These are phyloP conservation scores for Myotis daubentonii DNA, from an alignment of 2,797 vertebrate species.

Conservation along the genomic window DNA sequence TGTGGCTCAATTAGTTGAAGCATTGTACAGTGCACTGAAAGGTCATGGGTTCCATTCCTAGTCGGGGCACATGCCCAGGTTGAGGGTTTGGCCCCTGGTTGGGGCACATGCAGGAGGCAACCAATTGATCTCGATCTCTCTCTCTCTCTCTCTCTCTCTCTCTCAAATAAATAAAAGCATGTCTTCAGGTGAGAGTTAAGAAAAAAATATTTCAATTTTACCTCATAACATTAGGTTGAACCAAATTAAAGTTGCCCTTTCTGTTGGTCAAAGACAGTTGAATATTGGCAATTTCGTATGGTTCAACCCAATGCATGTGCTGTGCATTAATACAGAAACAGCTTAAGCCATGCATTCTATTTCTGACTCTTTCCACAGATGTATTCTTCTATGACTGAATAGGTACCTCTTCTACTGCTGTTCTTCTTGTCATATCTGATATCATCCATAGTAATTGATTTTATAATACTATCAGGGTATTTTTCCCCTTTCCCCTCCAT, in stretches of 20 bases:
- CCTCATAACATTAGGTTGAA: constrained; percentile 1
- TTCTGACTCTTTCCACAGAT: neutral
- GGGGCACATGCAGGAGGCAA: too few relatives aligned
- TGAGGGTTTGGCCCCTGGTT: too few relatives aligned
- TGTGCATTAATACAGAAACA: neutral
- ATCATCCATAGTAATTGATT: constrained; percentile 32
- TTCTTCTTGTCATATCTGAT: constrained; percentile 38
- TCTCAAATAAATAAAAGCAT: too few relatives aligned
- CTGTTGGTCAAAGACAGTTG: neutral
- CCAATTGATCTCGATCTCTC: too few relatives aligned
- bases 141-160: too few relatives aligned
- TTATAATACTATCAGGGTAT: constrained; percentile 44
- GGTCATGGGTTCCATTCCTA: too few relatives aligned
- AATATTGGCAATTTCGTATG: constrained; percentile 13
- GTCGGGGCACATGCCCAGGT: too few relatives aligned
- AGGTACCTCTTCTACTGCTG: neutral
- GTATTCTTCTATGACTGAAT: neutral
- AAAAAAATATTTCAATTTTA: neutral
- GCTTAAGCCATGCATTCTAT: neutral
- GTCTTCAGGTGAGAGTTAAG: too few relatives aligned
- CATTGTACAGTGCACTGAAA: too few relatives aligned
- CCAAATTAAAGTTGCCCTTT: constrained; percentile 25
- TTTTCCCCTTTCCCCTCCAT: constrained; percentile 45
- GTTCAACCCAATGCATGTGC: neutral
- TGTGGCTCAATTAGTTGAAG: too few relatives aligned